Evolutionary conservation across 1,140 invertebrate species (phyloP), one percentile per base, ranked within the genome.

Genomic region (Helicorthomorpha holstii): DNA sequence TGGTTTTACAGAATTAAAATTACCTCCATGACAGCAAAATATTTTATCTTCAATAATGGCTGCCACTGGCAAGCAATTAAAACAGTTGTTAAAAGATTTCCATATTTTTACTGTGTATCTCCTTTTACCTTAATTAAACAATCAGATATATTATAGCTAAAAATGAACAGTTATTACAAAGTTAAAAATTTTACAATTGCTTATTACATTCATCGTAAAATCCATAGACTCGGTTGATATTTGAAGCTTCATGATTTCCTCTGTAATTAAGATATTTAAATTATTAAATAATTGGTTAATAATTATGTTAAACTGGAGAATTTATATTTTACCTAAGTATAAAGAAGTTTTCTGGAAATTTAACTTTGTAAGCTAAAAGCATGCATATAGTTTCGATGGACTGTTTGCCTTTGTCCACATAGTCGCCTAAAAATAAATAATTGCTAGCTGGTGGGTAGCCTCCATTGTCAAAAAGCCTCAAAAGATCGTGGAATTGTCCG

Each of bases 331-430:
- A 77, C 76, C 76, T 58, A 25, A 78, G 64, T 10, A 78, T 62
- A 58, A 78, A 78, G 61, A 78, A 79, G 58, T 78, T 79, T 58
- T 77, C 73, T 44, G 76, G 77, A 63, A 75, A 79, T 63, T 79
- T 78, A 57, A 78, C 75, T 64, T 79, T 79, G 63, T 79, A 78
- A 41, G 75, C 75, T 48, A 79, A 58, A 24, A 78, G 55, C n/a
- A 78, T 62, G 61, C 76, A 75, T 53, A 78, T 79, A 12, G 75
- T 78, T 65, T 78, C 75, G 25, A 78, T 59, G 42, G 73, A 75
- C 59, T 76, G 74, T 54, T 75, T 74, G 49, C 76, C 76, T 61
- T 76, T 53, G 27, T 59, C 58, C 14, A 59, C 70, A 45, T 72
- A 72, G 53, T 72, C 70, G 0, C 70, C 70, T 0, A 72, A 56